Conservation (phyloP, 2,113 vertebrate species). For the Chionodraco myersi region DNA sequence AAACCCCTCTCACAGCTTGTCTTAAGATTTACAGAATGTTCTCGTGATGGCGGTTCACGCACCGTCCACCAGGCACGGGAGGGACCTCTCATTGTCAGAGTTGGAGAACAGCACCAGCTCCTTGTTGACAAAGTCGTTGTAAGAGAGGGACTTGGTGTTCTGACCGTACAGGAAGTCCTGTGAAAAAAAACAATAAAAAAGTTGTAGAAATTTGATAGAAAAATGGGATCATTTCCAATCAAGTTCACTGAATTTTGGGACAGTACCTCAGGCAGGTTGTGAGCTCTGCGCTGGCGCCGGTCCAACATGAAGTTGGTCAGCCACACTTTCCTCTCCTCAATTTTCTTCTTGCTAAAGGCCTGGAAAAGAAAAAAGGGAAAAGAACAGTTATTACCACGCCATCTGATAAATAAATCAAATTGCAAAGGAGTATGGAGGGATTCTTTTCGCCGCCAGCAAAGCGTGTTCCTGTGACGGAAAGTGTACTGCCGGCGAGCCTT, state of each 20-base stretch:
- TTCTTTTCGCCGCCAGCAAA: too few relatives aligned
- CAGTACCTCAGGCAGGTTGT: constrained; percentile 92
- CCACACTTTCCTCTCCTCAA: constrained; percentile 98
- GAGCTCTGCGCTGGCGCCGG: constrained; percentile 91
- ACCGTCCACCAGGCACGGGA: constrained; percentile 97
- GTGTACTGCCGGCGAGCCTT: too few relatives aligned
- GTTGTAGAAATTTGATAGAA: background rate
- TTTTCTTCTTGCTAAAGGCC: constrained; percentile 99
- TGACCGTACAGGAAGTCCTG: constrained; percentile 96
- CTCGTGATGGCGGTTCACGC: constrained; percentile 43
- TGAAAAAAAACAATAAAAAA: constrained; percentile 11
- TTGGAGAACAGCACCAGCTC: constrained; percentile 97
- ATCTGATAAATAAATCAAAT: background rate
- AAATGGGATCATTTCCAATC: background rate
- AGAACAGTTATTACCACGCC: too few relatives aligned
- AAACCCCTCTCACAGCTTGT: background rate
- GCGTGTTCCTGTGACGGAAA: too few relatives aligned
- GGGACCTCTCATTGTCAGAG: constrained; percentile 97
- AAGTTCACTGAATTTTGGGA: rapidly evolving
- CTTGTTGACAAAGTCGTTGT: constrained; percentile 98
- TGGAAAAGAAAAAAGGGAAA: constrained; percentile 54
- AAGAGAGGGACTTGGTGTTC: constrained; percentile 87
- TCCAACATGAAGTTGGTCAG: constrained; percentile 96
- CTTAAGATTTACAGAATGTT: background rate
- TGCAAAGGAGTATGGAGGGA: too few relatives aligned